Evolutionary conservation across 2,888 invertebrate genomes (phyloP), one percentile per base, ranked within the genome.

Genomic region (Diarsia brunnea): DNA sequence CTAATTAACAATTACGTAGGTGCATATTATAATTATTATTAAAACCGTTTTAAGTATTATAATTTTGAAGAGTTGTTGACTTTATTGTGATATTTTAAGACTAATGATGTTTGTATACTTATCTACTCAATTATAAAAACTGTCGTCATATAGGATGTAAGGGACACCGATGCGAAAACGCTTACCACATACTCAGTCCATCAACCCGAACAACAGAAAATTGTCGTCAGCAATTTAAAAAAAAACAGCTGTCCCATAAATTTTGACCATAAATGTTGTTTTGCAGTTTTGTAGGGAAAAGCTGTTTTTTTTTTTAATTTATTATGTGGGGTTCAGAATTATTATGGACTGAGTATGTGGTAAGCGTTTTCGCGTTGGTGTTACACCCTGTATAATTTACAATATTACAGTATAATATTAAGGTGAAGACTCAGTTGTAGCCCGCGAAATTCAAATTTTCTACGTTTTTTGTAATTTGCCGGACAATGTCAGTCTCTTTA

Each of bases 181-280:
- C 72, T 72, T 72, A 72, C 72, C 72, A 72, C 72, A 72, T 72
- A 73, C 73, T 73, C 73, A 73, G 73, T 73, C 73, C 73, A 73
- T 73, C 73, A 73, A 73, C 73, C 73, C 38, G 38, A 38, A 38
- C 38, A 38, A 38, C 38, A 38, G 38, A 38, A 38, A 38, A 38
- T 38, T 38, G 73, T 73, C 73, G 73, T 73, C 73, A 73, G 73
- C 73, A 73, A 73, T 73, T 73, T 73, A 73, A 73, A 73, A 73
- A 73, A 73, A 73, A 73, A 73, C 73, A 73, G 73, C 73, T 73
- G 73, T 73, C 73, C 73, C 73, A 73, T 73, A 73, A 73, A 73
- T 73, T 73, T 73, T 73, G 73, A 73, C 73, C 73, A 73, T 72
- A 72, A 72, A 72, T 72, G 72, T 72, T 72, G 72, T 72, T 72